Conservation (phyloP, 2,113 vertebrate genomes). For the Herpetotheres cachinnans region DNA sequence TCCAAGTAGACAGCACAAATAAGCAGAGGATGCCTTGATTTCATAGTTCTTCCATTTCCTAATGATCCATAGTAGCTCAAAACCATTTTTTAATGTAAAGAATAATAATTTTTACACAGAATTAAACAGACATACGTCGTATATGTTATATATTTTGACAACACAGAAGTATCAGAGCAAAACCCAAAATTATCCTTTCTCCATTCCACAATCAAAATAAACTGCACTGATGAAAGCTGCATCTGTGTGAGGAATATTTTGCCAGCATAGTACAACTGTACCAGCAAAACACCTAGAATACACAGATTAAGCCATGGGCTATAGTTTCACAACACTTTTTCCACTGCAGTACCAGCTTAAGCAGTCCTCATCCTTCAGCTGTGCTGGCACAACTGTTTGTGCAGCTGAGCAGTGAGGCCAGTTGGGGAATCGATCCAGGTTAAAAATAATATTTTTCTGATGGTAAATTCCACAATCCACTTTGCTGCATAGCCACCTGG, state of each 20-base stretch:
- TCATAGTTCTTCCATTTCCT: not conserved
- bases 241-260: not conserved
- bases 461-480: conserved; percentile 55
- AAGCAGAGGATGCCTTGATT: not conserved
- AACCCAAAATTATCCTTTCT: not conserved
- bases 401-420: conserved; percentile 42
- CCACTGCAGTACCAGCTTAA: conserved; percentile 44
- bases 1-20: not conserved
- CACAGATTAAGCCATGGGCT: not conserved
- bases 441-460: conserved; percentile 70
- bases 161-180: not conserved
- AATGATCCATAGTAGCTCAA: not conserved
- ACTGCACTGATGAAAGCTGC: not conserved
- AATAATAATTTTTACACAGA: not conserved
- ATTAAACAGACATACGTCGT: not conserved
- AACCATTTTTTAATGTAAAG: not conserved
- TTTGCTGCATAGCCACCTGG: conserved; percentile 51
- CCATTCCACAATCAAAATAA: not conserved
- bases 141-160: not conserved
- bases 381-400: conserved; percentile 61
- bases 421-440: conserved; percentile 44
- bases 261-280: not conserved
- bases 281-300: not conserved
- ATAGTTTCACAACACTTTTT: conserved; percentile 34
- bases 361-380: conserved; percentile 31